Evolutionary conservation across 2,113 vertebrate species (phyloP).

Genomic region (Canis aureus): DNA sequence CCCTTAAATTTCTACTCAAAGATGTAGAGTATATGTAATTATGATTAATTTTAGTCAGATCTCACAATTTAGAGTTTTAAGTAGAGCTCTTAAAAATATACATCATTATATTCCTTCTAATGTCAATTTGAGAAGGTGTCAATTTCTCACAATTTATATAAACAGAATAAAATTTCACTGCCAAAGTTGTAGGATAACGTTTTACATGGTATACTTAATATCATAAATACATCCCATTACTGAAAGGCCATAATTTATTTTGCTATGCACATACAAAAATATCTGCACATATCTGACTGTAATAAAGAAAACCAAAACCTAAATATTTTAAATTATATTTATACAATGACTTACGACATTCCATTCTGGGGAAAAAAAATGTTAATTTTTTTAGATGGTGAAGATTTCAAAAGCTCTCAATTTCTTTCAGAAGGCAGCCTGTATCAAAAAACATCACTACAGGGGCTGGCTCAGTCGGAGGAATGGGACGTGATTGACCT

Average conservation of each 20-base stretch:
- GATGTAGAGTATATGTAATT: background rate
- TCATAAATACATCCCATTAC: background rate
- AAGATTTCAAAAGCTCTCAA: slow-evolving; percentile 11
- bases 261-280: background rate
- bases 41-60: slow-evolving; percentile 1
- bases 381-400: background rate
- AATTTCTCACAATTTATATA: background rate
- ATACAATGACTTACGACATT: background rate
- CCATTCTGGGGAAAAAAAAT: background rate
- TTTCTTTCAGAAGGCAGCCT: background rate
- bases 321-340: slow-evolving; percentile 47
- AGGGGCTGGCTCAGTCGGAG: background rate
- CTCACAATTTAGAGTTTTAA: background rate
- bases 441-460: background rate
- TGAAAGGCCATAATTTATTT: background rate
- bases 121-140: background rate
- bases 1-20: background rate
- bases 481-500: background rate
- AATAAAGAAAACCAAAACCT: background rate
- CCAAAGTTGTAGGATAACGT: background rate
- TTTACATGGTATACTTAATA: background rate
- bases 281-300: background rate
- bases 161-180: background rate
- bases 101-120: background rate
- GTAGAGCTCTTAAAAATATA: background rate